These are phyloP conservation scores for Delichon dasypus DNA, from an alignment of 2,797 vertebrate species.

Conservation along the genomic window DNA sequence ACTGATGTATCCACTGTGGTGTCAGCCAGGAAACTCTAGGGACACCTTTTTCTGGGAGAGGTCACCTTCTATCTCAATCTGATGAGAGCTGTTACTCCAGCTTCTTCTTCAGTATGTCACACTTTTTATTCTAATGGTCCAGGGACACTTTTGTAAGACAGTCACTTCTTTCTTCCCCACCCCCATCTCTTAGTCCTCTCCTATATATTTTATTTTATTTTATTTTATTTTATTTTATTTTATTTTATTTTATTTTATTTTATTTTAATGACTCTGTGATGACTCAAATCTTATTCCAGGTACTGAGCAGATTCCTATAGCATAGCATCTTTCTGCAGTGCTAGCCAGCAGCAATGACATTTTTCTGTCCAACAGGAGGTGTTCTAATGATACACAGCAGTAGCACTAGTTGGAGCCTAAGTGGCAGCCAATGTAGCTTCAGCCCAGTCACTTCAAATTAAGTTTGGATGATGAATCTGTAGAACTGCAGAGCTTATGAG, in stretches of 20 bases:
- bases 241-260: neutral
- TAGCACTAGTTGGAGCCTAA: neutral
- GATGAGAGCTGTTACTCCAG: neutral
- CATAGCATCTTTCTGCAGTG: neutral
- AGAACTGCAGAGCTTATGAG: neutral
- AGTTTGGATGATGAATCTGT: conserved; percentile 13
- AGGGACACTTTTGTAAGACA: neutral
- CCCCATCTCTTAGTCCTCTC: neutral
- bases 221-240: neutral
- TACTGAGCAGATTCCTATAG: neutral
- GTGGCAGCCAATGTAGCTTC: neutral
- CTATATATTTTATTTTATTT: neutral
- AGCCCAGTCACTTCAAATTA: conserved; percentile 38
- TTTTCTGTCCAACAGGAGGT: conserved; percentile 15
- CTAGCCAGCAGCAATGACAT: neutral
- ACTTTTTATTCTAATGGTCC: neutral
- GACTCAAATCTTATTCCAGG: neutral
- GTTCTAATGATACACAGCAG: conserved; percentile 10
- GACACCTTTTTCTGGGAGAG: neutral
- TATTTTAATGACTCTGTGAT: neutral
- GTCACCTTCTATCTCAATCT: conserved; percentile 21
- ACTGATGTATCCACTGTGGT: neutral
- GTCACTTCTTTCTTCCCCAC: neutral
- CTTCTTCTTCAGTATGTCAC: neutral
- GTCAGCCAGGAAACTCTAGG: conserved; percentile 4